Evolutionary conservation across 2,113 vertebrate species (phyloP), one percentile per base, ranked within the genome.

Genomic region (Grammomys surdaster): DNA sequence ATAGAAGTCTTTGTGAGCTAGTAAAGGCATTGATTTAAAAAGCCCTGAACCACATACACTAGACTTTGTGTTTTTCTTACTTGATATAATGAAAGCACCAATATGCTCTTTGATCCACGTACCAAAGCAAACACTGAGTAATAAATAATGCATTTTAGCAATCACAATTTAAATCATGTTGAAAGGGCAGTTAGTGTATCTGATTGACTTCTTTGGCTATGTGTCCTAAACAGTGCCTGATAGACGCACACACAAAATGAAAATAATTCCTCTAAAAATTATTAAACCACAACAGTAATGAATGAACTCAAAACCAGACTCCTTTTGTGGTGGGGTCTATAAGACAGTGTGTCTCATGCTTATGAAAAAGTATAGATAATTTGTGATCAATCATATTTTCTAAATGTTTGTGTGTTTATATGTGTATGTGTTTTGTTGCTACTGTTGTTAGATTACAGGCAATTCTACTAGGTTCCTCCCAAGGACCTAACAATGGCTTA

Each of bases 301-400:
- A 3, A 80, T 46, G 56, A 93, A 93, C 22, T 91, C 76, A 84
- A 76, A 13, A 0, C 56, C 0, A 88, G 4, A n/a, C 1, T 36
- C 24, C 14, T 14, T 84, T 14, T 63, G 1, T 1, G 51, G 46
- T 40, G 20, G 17, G 16, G 1, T 22, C 0, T 70, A 1, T 28
- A 36, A 31, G 85, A 73, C 1, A 33, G 6, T 48, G 69, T 51
- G 11, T 63, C 19, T 91, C 48, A n/a, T 26, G 20, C 22, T n/a
- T 58, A 63, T 33, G 10, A 91, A 69, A 56, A 2, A 85, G 11
- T n/a, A 26, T 36, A 91, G 19, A 1, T 89, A 54, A 89, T 51
- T 67, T 51, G 17, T 48, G 3, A n/a, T 70, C 31, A 87, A 24
- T 33, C 5, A 36, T 87, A n/a, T 60, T 46, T 69, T 82, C 43